Percentiles rank a stretch among this genome's conserved stretches.
Conservation (phyloP, 2,113 vertebrate genomes). For the Oncorhynchus clarkii region DNA sequence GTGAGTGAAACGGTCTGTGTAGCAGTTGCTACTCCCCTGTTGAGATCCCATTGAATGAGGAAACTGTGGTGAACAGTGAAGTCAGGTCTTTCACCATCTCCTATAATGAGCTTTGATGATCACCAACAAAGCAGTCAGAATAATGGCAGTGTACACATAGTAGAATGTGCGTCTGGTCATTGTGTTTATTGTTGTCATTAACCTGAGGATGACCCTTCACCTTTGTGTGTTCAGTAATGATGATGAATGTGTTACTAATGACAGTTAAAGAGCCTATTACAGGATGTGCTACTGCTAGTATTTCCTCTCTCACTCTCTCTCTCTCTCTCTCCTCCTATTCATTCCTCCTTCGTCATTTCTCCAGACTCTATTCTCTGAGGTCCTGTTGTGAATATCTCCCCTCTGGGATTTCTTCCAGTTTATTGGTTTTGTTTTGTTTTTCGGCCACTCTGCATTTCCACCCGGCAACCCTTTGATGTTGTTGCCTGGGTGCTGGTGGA, state of each 20-base stretch:
- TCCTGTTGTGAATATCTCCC: conserved; percentile 78
- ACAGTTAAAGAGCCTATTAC: conserved; percentile 17
- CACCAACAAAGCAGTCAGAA: conserved; percentile 57
- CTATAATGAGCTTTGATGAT: conserved; percentile 67
- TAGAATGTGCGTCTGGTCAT: conserved; percentile 51
- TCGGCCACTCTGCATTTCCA: conserved; percentile 65
- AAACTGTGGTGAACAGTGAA: conserved; percentile 45
- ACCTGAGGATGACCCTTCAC: conserved; percentile 49
- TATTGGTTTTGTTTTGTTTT: conserved; percentile 63
- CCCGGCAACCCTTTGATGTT: conserved; percentile 85
- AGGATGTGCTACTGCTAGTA: conserved; percentile 28
- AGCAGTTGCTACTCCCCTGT: conserved; percentile 50
- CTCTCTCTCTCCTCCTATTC: conserved; percentile 12
- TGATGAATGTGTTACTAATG: conserved; percentile 47
- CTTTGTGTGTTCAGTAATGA: conserved; percentile 61
- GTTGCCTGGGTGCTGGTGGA: conserved; percentile 82
- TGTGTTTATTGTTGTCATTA: conserved; percentile 62
- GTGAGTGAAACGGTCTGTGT: conserved; percentile 46
- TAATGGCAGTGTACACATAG: conserved; percentile 57
- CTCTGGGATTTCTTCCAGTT: conserved; percentile 74
- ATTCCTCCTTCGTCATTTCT: conserved; percentile 11
- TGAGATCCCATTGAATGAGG: conserved; percentile 65
- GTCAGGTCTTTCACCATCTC: conserved; percentile 55
- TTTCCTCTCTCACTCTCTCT: conserved; percentile 10
- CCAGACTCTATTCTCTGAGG: conserved; percentile 43